Base-by-base conservation (phyloP, 2,113 vertebrate species). In the Donacobius atricapilla region DNA sequence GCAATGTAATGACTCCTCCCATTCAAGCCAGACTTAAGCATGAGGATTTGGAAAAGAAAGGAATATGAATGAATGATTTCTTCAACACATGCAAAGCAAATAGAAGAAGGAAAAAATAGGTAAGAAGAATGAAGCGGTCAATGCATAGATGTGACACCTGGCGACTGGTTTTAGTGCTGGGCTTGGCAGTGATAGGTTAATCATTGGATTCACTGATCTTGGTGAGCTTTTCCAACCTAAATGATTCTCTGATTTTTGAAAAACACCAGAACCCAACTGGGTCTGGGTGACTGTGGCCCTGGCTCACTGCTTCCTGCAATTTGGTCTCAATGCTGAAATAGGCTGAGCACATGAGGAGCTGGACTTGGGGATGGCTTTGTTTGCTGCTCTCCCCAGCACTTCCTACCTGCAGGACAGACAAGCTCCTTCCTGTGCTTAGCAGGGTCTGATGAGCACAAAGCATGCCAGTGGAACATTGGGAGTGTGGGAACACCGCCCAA, bases 381-480 rank as follows among this genome's bases (percentile, higher is more conserved):
- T 33, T 54, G 0, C 30, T 44, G 45, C 53, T 66, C 33, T 42
- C 8, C 33, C 6, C 53, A 68, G 16, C 14, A 35, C 12, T 33
- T 68, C 27, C 37, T 21, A 40, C 33, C 33, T 39, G 61, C 40
- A 87, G 56, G 40, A 57, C 11, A 58, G 21, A 61, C 15, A 21
- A 70, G 35, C 25, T 61, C 13, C 63, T 44, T 57, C 47, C 30
- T 0, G 0, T 24, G 20, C 39, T 57, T 11, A 48, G 35, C 11
- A 11, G 33, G 50, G 10, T 42, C 56, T 83, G 58, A 63, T 1
- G 11, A 73, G 35, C 40, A 25, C 42, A 23, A 47, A 44, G 7
- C 24, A 35, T 0, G 2, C 23, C 33, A 39, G 35, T 5, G 54
- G 57, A 5, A 66, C 21, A 2, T 0, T 11, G 31, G 17, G 28